Conservation (phyloP, 2,797 vertebrate species). For the Rachycentron canadum region DNA sequence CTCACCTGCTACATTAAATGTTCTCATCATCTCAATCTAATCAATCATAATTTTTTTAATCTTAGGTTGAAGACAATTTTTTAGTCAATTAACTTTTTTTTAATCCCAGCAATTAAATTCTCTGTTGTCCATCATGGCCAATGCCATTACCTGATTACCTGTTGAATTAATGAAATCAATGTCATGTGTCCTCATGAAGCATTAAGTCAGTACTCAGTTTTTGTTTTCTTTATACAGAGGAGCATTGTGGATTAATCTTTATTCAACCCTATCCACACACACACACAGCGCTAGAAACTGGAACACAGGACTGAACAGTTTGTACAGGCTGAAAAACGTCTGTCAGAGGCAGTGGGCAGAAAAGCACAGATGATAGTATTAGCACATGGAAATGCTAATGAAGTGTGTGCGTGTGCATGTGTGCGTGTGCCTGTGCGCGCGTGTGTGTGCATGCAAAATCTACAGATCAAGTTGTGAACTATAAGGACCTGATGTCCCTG, state of each 20-base stretch:
- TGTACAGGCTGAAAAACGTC: not conserved
- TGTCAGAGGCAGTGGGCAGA: not conserved
- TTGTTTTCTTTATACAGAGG: not conserved
- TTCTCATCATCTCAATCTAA: not conserved
- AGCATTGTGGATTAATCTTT: not conserved
- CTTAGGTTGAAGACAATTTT: not conserved
- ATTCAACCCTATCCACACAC: not conserved
- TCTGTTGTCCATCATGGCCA: not conserved
- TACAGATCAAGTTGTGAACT: slow-evolving; percentile 93
- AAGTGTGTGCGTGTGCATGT: slow-evolving; percentile 4
- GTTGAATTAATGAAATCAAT: slow-evolving; percentile 13
- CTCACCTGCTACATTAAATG: not conserved
- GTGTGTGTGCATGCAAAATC: slow-evolving; percentile 25
- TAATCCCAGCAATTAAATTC: not conserved
- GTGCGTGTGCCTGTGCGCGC: slow-evolving; percentile 3
- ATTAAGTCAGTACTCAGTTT: not conserved
- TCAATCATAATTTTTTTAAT: no score
- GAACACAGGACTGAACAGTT: not conserved
- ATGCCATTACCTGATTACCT: not conserved
- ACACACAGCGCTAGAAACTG: not conserved
- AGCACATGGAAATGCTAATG: not conserved
- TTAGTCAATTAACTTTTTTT: not conserved
- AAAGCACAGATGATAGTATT: not conserved
- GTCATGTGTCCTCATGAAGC: not conserved
- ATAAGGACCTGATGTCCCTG: slow-evolving; percentile 94